These are phyloP conservation scores for Scyliorhinus canicula DNA, from an alignment of 2,797 vertebrate species.

Conservation along the genomic window DNA sequence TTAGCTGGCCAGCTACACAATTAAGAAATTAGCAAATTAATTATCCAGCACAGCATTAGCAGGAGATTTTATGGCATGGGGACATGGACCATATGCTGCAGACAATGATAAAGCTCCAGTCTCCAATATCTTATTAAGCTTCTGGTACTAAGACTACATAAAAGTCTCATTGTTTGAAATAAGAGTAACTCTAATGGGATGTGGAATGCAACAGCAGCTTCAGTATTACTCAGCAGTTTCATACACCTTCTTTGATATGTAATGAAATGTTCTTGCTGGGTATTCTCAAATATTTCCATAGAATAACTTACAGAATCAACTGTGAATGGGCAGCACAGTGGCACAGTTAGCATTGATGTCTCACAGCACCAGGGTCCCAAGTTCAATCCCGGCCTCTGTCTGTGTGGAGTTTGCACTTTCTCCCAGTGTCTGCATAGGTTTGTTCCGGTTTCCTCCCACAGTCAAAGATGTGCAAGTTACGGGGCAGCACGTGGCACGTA, in stretches of 20 bases:
- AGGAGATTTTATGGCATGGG: background rate
- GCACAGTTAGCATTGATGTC: no score
- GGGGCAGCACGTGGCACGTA: no score
- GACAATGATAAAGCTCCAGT: background rate
- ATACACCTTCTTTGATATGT: background rate
- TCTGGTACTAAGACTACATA: background rate
- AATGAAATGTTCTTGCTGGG: background rate
- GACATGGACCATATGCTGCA: background rate
- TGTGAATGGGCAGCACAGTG: background rate
- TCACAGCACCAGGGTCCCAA: no score
- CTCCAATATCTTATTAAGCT: background rate
- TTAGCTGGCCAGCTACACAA: background rate
- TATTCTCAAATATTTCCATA: background rate
- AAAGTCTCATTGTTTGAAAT: background rate
- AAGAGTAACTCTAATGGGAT: background rate
- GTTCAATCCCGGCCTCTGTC: no score
- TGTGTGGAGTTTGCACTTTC: no score
- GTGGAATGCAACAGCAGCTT: background rate
- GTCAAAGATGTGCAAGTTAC: no score
- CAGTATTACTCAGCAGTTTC: background rate
- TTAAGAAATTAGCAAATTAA: conserved; percentile 29
- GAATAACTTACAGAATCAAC: background rate
- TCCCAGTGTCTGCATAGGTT: no score
- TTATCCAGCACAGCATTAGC: background rate
- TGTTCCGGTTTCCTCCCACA: no score